A percentile compares a stretch with the other conserved stretches of the same genome.
These are phyloP conservation scores for Penaeus vannamei DNA, from an alignment of 1,140 invertebrate genomes.

Conservation along the genomic window DNA sequence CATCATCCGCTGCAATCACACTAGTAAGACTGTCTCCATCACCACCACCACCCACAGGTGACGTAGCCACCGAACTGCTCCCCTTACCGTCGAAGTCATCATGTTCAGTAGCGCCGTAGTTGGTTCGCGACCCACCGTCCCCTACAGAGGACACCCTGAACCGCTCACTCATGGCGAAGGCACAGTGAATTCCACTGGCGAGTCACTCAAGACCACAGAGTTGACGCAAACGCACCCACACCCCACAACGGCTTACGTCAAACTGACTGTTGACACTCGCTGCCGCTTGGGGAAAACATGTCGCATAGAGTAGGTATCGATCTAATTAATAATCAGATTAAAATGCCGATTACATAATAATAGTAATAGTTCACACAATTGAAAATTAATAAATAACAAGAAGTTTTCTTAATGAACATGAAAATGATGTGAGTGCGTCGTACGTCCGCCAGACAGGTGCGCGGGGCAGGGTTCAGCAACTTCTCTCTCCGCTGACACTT, in stretches of 20 bases:
- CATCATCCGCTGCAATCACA: conserved; percentile 7
- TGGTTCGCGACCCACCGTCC: conserved; percentile 56
- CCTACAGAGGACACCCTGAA: conserved; percentile 59
- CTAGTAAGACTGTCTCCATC: conserved; percentile 45
- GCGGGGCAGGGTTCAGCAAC: too few relatives aligned
- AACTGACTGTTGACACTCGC: conserved; percentile 26
- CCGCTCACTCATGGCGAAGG: conserved; percentile 54
- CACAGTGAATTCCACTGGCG: not conserved
- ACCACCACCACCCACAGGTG: conserved; percentile 41
- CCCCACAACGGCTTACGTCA: conserved; percentile 43
- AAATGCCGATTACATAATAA: not conserved
- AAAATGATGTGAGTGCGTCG: too few relatives aligned
- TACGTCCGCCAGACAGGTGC: too few relatives aligned
- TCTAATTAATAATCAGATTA: not conserved
- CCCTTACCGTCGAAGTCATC: conserved; percentile 59
- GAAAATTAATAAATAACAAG: too few relatives aligned
- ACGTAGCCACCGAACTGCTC: conserved; percentile 1
- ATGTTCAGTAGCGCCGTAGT: conserved; percentile 52
- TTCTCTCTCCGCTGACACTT: too few relatives aligned
- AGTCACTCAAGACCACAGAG: conserved; percentile 24
- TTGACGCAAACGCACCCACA: conserved; percentile 18
- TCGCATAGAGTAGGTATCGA: not conserved
- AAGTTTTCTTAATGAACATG: too few relatives aligned
- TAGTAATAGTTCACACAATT: not conserved
- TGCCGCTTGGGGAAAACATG: not conserved